These are phyloP conservation scores for Aleiodes leptofemur DNA, from an alignment of 2,888 invertebrate genomes.

Conservation along the genomic window DNA sequence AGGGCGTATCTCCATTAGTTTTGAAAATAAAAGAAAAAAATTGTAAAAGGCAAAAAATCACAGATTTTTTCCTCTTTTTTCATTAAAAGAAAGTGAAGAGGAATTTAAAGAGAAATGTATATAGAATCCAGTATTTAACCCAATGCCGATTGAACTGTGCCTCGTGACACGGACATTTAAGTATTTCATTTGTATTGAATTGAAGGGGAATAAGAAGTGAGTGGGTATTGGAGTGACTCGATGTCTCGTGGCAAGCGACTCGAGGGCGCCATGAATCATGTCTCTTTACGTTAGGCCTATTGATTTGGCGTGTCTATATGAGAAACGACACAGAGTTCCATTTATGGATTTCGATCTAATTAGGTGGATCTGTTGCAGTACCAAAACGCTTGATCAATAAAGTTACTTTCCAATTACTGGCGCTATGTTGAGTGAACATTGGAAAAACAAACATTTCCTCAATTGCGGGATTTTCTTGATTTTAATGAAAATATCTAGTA, in stretches of 20 bases:
- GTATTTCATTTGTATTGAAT: background rate
- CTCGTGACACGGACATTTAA: constrained; percentile 27
- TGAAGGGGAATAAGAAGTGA: background rate
- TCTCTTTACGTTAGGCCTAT: constrained; percentile 17
- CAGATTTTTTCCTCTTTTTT: background rate
- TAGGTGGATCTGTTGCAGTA: constrained; percentile 47
- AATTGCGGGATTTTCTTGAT: too few relatives aligned
- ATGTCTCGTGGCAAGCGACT: constrained; percentile 29
- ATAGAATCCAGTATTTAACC: background rate
- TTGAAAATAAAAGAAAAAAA: too few relatives aligned
- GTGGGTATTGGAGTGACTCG: constrained; percentile 20
- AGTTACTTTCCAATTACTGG: background rate
- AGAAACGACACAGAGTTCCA: constrained; percentile 3
- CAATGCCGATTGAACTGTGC: constrained; percentile 27
- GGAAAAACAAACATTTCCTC: too few relatives aligned
- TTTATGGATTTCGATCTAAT: constrained; percentile 49
- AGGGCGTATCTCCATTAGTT: too few relatives aligned
- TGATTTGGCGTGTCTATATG: constrained; percentile 5
- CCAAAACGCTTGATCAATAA: constrained; percentile 9
- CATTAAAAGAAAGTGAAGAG: background rate
- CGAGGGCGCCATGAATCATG: constrained; percentile 37
- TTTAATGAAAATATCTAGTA: too few relatives aligned
- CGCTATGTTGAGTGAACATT: constrained; percentile 20
- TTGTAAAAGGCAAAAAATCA: too few relatives aligned
- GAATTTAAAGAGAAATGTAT: background rate